phyloP scores from a whole-genome alignment of 2,113 vertebrate genomes.

The Periophthalmus modestus region DNA sequence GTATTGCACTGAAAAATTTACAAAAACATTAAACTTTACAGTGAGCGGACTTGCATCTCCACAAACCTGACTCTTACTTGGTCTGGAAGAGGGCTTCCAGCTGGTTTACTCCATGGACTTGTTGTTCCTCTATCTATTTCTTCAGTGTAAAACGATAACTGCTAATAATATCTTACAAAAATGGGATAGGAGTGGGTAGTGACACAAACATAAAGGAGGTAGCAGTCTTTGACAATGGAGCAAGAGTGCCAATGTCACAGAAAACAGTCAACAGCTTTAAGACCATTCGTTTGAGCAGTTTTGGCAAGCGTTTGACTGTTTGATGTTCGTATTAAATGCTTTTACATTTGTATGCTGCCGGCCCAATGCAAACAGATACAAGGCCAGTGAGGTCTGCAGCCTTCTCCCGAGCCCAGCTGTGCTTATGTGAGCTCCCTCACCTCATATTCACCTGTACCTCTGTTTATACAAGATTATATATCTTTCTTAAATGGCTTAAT shows the following conservation, averaged over 20 bases:
- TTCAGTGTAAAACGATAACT: no score
- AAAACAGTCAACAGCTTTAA: not conserved
- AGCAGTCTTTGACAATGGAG: not conserved
- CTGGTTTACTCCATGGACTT: no score
- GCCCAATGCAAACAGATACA: constrained; percentile 44
- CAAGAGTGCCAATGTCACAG: not conserved
- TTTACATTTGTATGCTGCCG: constrained; percentile 44
- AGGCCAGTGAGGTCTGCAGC: constrained; percentile 37
- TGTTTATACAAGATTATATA: not conserved
- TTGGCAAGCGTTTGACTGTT: constrained; percentile 49
- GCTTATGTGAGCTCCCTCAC: constrained; percentile 35
- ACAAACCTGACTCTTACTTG: no score
- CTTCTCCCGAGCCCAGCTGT: constrained; percentile 51
- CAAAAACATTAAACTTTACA: no score
- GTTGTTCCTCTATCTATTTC: no score
- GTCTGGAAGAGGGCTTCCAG: no score
- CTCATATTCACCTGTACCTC: constrained; percentile 14
- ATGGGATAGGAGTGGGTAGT: not conserved
- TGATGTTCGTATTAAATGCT: constrained; percentile 44
- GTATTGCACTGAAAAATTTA: no score
- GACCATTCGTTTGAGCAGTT: constrained; percentile 3
- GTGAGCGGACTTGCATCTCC: no score
- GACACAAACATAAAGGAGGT: not conserved
- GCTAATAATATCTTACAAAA: no score
- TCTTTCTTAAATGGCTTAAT: not conserved